Evolutionary conservation across 2,113 vertebrate species (phyloP), one percentile per base, ranked within the genome.

Genomic region (Chrysemys picta): DNA sequence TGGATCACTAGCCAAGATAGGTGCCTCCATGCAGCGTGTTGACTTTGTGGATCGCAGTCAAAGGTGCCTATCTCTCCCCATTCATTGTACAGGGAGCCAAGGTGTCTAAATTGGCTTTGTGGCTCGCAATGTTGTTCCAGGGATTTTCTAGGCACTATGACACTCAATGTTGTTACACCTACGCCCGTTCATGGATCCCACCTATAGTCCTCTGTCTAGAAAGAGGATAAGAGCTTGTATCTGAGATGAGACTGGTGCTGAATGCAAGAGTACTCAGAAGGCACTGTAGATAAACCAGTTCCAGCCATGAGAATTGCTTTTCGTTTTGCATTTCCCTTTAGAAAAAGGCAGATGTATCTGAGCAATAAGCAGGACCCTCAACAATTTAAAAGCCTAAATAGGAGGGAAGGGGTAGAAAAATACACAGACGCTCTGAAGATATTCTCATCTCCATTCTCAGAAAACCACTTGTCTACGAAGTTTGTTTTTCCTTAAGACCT

Each of bases 291-390:
- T 82, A 94, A 94, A 95, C 76, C 93, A 78, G 85, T 95, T 90
- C 90, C 10, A 13, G 69, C 85, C 53, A 85, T 56, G 79, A 95
- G 76, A 94, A 95, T 3, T 93, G 84, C 2, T 2, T 86, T 95
- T 95, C 94, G 84, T 93, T 97, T 94, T 96, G 94, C 94, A 54
- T 82, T 93, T 97, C 83, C 83, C 90, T 95, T 94, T 94, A 87
- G 82, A 81, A 93, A 47, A 92, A 94, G 91, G 84, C 81, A 97
- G 81, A 89, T 90, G 88, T 94, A 97, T 90, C 62, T 84, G 95
- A 95, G 82, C 50, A 96, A 91, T 79, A 91, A 92, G 75, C 72
- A 96, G 94, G 95, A 96, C 93, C 83, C 57, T 93, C 7, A 5
- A 92, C 38, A 35, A 29, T 47, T 95, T 95, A 80, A 80, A 97